A percentile compares a stretch with the other conserved stretches of the same genome.
Evolutionary conservation across 2,113 vertebrate species (phyloP).

Genomic region (Ellobius talpinus): DNA sequence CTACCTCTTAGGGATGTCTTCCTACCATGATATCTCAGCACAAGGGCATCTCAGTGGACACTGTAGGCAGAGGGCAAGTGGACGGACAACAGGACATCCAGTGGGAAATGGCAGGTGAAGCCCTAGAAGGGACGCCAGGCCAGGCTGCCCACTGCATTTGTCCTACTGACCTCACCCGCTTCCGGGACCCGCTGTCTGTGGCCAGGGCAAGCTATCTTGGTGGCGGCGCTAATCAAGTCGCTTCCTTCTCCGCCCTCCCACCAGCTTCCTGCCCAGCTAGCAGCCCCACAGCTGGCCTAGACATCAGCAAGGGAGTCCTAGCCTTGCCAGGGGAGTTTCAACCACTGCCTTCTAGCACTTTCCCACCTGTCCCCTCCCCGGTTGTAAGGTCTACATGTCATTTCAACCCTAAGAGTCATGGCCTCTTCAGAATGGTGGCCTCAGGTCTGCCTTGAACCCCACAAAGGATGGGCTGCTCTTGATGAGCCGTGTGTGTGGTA

Average conservation of each 20-base stretch:
- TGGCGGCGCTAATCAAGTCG: conserved; percentile 58
- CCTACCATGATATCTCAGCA: background rate
- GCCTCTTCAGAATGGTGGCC: background rate
- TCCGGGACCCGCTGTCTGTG: conserved; percentile 61
- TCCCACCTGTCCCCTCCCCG: background rate
- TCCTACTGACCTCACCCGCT: conserved; percentile 55
- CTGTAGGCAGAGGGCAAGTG: background rate
- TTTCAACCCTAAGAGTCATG: fast-evolving
- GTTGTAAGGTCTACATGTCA: background rate
- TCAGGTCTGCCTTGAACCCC: background rate
- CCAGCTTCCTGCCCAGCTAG: conserved; percentile 63
- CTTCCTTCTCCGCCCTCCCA: conserved; percentile 66
- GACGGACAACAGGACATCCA: background rate
- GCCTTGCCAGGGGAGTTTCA: background rate
- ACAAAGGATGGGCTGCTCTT: background rate
- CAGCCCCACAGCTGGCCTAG: background rate
- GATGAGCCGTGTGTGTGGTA: background rate
- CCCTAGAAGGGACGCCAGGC: background rate
- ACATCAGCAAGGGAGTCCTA: background rate
- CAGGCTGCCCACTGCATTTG: conserved; percentile 8
- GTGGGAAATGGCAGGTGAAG: background rate
- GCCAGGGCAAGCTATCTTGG: conserved; percentile 69
- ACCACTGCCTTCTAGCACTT: background rate
- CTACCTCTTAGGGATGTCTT: background rate
- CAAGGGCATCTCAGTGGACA: fast-evolving